A percentile compares a stretch with the other conserved stretches of the same genome.
Evolutionary conservation across 2,888 invertebrate species (phyloP).

Genomic region (Orthosia gracilis): DNA sequence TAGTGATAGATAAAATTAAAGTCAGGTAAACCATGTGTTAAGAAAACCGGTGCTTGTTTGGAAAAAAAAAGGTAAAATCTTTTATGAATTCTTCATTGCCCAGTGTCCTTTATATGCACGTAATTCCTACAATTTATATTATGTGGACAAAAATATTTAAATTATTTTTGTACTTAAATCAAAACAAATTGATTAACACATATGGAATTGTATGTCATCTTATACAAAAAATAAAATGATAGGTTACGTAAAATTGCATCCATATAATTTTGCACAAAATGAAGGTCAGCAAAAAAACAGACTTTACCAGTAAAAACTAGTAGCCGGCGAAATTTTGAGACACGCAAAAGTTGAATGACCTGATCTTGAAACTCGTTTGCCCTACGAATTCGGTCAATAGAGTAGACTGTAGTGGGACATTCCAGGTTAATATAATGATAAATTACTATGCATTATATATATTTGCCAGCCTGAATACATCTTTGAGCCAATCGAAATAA

Average conservation of each 20-base stretch:
- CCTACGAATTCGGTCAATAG: background rate
- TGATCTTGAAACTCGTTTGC: constrained; percentile 38
- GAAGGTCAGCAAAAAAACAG: constrained; percentile 13
- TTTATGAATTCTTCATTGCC: background rate
- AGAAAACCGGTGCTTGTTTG: background rate
- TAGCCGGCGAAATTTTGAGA: constrained; percentile 30
- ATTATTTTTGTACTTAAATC: background rate
- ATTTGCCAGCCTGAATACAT: too few relatives aligned
- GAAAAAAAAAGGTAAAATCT: background rate
- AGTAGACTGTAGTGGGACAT: background rate
- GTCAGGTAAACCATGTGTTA: background rate
- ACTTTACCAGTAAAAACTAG: constrained; percentile 24
- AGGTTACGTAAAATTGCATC: background rate
- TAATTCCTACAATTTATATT: background rate
- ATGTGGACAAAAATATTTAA: background rate
- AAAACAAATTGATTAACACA: background rate
- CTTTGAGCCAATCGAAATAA: too few relatives aligned
- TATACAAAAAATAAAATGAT: background rate
- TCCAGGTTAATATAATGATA: background rate
- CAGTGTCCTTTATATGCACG: background rate
- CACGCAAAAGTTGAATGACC: constrained; percentile 46
- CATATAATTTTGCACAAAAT: constrained; percentile 8
- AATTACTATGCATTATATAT: too few relatives aligned
- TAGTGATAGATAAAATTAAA: background rate
- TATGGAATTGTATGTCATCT: too few relatives aligned